Percentiles rank a stretch among this genome's conserved stretches.
phyloP scores from a whole-genome alignment of 2,888 invertebrate species.

The Rhimphoctona megacephalus region DNA sequence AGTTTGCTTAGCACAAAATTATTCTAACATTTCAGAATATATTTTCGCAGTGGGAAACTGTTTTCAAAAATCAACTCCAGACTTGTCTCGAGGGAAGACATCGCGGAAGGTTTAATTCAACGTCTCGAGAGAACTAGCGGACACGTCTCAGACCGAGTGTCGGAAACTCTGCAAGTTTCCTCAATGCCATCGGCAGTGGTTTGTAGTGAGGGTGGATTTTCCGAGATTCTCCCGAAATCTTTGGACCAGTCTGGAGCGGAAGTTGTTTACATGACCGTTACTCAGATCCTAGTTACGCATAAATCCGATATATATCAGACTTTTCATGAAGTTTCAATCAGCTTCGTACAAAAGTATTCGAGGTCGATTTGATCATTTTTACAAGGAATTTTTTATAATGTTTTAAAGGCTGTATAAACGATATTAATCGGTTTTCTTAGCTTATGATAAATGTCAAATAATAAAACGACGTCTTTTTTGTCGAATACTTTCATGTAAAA shows the following conservation, averaged over 20 bases:
- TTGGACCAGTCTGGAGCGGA: conserved; percentile 53
- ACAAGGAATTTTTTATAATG: neutral
- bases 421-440: neutral
- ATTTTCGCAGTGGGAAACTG: conserved; percentile 23
- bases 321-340: conserved; percentile 7
- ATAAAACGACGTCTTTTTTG: neutral
- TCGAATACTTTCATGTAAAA: no score
- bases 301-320: neutral
- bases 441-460: neutral
- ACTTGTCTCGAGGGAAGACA: conserved; percentile 21
- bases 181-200: conserved; percentile 30
- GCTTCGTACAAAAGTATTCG: neutral
- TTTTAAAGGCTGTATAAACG: neutral
- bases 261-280: conserved; percentile 76
- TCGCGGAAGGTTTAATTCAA: conserved; percentile 45
- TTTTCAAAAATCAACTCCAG: conserved; percentile 34
- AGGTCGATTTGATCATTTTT: neutral
- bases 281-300: conserved; percentile 44
- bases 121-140: conserved; percentile 38
- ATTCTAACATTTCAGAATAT: conserved; percentile 36
- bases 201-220: conserved; percentile 11
- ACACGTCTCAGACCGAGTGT: conserved; percentile 44
- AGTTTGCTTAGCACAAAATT: conserved; percentile 19
- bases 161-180: conserved; percentile 51
- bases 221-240: conserved; percentile 21